These are phyloP conservation scores for Mellivora capensis DNA, from an alignment of 2,113 vertebrate species.

Conservation along the genomic window DNA sequence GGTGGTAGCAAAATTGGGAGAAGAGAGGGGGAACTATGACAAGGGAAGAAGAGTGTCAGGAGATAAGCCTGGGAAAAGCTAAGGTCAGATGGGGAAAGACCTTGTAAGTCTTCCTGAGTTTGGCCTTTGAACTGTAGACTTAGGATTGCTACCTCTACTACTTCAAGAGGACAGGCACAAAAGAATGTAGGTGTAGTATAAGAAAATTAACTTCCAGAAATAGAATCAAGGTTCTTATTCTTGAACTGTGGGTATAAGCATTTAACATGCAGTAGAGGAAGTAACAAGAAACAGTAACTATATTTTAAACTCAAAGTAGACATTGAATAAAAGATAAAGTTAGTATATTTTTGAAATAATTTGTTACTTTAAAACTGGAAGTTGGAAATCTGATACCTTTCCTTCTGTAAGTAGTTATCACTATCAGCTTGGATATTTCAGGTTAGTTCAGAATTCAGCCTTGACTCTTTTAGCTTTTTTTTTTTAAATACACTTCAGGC, in stretches of 20 bases:
- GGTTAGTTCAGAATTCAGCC: background rate
- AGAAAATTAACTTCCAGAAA: background rate
- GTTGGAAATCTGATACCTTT: background rate
- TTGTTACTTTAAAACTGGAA: constrained; percentile 34
- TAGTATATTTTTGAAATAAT: background rate
- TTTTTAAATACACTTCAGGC: background rate
- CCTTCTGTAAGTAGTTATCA: background rate
- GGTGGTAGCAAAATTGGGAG: background rate
- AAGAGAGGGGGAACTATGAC: background rate
- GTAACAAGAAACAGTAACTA: background rate
- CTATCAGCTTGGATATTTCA: background rate
- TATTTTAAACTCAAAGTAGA: constrained; percentile 33
- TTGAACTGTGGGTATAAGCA: background rate
- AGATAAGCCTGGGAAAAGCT: background rate
- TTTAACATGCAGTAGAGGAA: background rate
- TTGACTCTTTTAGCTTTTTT: background rate
- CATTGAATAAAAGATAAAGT: background rate
- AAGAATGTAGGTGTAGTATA: background rate
- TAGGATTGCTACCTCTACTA: background rate
- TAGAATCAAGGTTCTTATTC: background rate
- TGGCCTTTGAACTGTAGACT: background rate
- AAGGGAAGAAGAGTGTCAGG: background rate
- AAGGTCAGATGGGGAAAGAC: background rate
- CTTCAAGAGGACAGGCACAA: background rate
- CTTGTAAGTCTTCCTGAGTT: background rate